A percentile compares a stretch with the other conserved stretches of the same genome.
Conservation (phyloP, 2,888 invertebrate species). For the Itoplectis maculator region DNA sequence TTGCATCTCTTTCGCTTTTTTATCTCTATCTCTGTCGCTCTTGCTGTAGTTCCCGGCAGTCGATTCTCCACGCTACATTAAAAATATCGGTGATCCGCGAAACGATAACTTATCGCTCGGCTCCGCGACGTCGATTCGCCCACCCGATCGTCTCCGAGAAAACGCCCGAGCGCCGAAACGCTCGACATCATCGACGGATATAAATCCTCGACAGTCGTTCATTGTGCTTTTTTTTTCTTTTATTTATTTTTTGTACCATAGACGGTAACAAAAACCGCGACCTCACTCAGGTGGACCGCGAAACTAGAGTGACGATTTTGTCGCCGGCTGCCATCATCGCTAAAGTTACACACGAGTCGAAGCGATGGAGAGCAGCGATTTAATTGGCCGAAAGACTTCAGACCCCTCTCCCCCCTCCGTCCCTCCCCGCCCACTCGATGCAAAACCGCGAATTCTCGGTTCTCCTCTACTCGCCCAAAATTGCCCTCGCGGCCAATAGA, state of each 20-base stretch:
- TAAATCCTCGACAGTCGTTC: conserved; percentile 23
- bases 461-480: not conserved
- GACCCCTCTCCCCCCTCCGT: too few species aligned
- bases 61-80: conserved; percentile 62
- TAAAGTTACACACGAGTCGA: conserved; percentile 73
- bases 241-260: not conserved
- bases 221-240: not conserved
- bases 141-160: not conserved
- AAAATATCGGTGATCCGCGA: conserved; percentile 78
- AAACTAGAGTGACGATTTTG: conserved; percentile 52
- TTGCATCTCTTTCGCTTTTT: too few species aligned
- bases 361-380: conserved; percentile 46
- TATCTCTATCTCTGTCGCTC: conserved; percentile 1
- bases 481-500: too few species aligned
- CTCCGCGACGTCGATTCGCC: not conserved
- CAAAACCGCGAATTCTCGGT: conserved; percentile 3
- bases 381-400: conserved; percentile 60
- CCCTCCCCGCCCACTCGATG: not conserved
- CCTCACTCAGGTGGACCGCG: not conserved
- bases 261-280: not conserved
- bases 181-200: conserved; percentile 49
- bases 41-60: conserved; percentile 30
- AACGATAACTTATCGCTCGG: conserved; percentile 75
- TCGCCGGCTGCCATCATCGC: conserved; percentile 70
- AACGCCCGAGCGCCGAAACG: conserved; percentile 5